Conservation (phyloP, 1,140 invertebrate species). For the Drosophila elegans region DNA sequence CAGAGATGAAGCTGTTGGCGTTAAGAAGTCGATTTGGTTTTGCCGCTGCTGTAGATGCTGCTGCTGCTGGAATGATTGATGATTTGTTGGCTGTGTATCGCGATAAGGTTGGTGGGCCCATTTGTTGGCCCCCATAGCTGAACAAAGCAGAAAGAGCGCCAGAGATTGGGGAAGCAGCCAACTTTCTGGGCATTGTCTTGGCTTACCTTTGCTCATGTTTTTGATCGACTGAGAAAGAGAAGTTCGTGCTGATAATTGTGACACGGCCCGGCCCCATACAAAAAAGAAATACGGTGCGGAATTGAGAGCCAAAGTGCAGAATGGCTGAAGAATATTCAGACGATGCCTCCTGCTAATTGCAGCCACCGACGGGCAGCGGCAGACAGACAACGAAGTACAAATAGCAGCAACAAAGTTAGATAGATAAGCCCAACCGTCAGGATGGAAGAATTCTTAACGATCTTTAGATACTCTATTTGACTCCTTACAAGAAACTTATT, state of each 20-base stretch:
- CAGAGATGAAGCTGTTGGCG: conserved; percentile 66
- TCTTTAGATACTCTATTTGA: neutral
- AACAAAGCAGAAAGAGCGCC: conserved; percentile 32
- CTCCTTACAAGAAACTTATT: neutral
- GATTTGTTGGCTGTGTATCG: conserved; percentile 64
- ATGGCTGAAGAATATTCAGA: conserved; percentile 27
- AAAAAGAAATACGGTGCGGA: conserved; percentile 29
- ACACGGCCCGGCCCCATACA: conserved; percentile 51
- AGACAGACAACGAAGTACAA: conserved; percentile 15
- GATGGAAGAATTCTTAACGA: neutral
- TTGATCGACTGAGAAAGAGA: conserved; percentile 63
- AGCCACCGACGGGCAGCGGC: conserved; percentile 2
- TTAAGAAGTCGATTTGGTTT: conserved; percentile 75
- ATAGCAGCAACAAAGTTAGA: conserved; percentile 16
- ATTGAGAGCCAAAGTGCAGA: conserved; percentile 23
- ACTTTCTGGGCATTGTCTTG: conserved; percentile 63
- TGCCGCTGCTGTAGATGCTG: conserved; percentile 36
- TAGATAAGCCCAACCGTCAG: neutral
- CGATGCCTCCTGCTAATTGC: conserved; percentile 46
- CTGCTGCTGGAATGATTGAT: conserved; percentile 64
- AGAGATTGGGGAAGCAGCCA: conserved; percentile 1
- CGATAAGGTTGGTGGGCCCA: conserved; percentile 55
- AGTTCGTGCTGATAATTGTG: conserved; percentile 74
- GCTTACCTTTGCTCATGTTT: conserved; percentile 54
- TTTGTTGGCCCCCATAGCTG: conserved; percentile 17